Base-by-base conservation (phyloP, 2,797 vertebrate genomes). In the Scolopax rusticola region DNA sequence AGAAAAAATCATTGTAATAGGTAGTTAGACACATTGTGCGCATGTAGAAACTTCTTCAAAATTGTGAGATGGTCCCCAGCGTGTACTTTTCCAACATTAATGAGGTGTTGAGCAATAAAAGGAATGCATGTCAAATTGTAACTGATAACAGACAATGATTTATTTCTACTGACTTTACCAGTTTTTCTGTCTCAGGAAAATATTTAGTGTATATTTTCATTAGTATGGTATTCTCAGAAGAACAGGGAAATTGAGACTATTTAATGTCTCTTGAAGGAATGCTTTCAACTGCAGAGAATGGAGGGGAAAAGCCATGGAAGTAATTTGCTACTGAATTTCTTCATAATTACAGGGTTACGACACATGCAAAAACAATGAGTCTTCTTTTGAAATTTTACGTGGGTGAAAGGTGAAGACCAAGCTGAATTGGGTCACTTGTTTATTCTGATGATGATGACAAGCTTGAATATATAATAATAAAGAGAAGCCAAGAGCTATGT, bases 251-350 rank as follows among this genome's bases (percentile, higher is more conserved):
- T 81, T 91, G 76, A 95, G 88, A 73, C 77, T 75, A 90, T 94
- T 93, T 94, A 89, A 92, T 85, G 86, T 83, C 90, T 85, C 84
- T 76, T 85, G 82, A 87, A 97, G 63, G 96, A 96, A 97, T 97
- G 95, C 95, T 97, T 97, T 97, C 75, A 96, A 96, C 94, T 96
- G 64, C 83, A 75, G 88, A 89, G 78, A 96, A 96, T 94, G 61
- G 71, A 93, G 90, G 92, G 81, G 57, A 75, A 95, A 97, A 97
- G 75, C 93, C 90, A 94, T 95, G 90, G 88, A 95, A 97, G 95
- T 94, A 97, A 97, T 97, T 97, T 97, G 96, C 95, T 95, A 97
- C 96, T 95, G 95, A 95, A 95, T 97, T 96, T 97, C 92, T 97
- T 89, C 90, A 78, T 97, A 97, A 97, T 97, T 97, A 97, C 64